These are phyloP conservation scores for Ellobium chinense DNA, from an alignment of 2,888 invertebrate genomes.

Conservation along the genomic window DNA sequence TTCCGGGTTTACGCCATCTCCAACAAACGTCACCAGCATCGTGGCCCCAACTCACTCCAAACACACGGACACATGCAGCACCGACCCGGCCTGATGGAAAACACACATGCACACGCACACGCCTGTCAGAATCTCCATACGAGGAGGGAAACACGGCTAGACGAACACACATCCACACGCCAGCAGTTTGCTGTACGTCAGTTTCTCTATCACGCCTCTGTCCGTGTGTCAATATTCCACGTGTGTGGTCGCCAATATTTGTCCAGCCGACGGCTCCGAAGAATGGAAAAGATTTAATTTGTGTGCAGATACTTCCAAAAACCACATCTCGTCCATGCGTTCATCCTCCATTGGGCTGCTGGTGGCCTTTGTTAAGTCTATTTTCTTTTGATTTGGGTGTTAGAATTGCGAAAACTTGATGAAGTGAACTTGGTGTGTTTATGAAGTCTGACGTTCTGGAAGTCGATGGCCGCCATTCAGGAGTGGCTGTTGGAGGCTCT, in stretches of 20 bases:
- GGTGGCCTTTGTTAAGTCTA: constrained; percentile 29
- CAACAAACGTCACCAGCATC: too few species aligned
- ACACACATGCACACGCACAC: too few species aligned
- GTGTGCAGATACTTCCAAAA: constrained; percentile 24
- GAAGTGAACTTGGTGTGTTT: constrained; percentile 12
- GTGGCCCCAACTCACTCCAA: too few species aligned
- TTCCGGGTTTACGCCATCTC: too few species aligned
- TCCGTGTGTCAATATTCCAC: constrained; percentile 35
- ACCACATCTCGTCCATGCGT: constrained; percentile 19
- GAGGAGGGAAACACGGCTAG: neutral
- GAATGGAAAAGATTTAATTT: constrained; percentile 39
- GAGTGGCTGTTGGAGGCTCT: neutral
- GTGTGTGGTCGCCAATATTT: constrained; percentile 41
- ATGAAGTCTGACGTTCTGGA: neutral
- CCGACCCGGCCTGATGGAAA: too few species aligned
- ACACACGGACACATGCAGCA: too few species aligned
- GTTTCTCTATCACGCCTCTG: neutral
- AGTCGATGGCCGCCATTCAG: neutral
- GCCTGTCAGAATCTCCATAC: too few species aligned
- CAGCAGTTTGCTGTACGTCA: neutral
- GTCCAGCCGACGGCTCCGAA: constrained; percentile 1
- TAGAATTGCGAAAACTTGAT: constrained; percentile 27
- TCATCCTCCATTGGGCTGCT: constrained; percentile 4
- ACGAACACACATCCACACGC: neutral
- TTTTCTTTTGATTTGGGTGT: constrained; percentile 35